Evolutionary conservation across 2,113 vertebrate species (phyloP), one percentile per base, ranked within the genome.

Genomic region (Emydocephalus ijimae): DNA sequence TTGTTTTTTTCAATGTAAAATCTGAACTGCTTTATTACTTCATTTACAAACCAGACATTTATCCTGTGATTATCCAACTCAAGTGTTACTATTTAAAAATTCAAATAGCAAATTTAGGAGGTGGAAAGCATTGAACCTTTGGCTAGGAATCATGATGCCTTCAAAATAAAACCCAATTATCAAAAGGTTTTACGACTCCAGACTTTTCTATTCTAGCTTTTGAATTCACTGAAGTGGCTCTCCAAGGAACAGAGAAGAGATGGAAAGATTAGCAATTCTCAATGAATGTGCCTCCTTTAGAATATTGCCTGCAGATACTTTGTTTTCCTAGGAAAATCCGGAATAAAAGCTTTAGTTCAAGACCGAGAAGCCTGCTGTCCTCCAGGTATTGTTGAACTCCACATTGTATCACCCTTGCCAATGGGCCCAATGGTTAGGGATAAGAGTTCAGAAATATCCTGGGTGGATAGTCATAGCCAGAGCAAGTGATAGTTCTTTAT

Each of bases 101-200:
- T 94, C 64, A 94, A 94, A 94, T n/a, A 91, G 94, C 91, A 96
- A 95, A 96, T 90, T 90, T 94, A 87, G 69, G 85, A 88, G 39
- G 39, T 86, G 69, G 89, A 94, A 90, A 81, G 56, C 43, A 85
- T 85, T 50, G 92, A 92, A 93, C 21, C 90, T 92, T 95, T 0
- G 0, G 89, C 61, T 88, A 93, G 92, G 94, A 94, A 88, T 92
- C 93, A 88, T 0, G 23, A 24, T 0, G 0, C 39, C 81, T 81
- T 93, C 94, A 61, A 91, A 96, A 93, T 23, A 74, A 7, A 0
- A 54, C 92, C 88, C 55, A 89, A 57, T 26, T 61, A 55, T 74
- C 85, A 92, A 87, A 94, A 15, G 9, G 5, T 52, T 94, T 89
- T 15, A 93, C 0, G 8, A 56, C 48, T 20, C 5, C 5, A 0